phyloP scores from a whole-genome alignment of 2,888 invertebrate genomes.

The Cecidostiba fungosa region DNA sequence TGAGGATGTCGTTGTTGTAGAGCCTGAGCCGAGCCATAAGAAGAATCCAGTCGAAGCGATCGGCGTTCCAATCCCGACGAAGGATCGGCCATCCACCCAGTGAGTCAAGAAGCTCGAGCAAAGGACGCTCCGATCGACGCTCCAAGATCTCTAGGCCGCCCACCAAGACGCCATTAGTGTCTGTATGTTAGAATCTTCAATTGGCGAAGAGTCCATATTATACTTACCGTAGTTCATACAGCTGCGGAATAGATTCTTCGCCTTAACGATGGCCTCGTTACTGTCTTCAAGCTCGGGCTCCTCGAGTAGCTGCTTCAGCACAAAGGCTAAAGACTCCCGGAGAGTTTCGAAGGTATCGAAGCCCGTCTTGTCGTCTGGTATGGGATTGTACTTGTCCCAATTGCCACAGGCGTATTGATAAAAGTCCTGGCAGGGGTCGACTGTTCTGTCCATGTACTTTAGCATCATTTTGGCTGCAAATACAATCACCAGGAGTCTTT shows the following conservation, averaged over 20 bases:
- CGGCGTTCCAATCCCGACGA: slow-evolving; percentile 84
- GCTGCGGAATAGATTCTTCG: slow-evolving; percentile 91
- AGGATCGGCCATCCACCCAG: slow-evolving; percentile 96
- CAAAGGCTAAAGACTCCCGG: slow-evolving; percentile 88
- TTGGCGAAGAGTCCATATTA: neutral
- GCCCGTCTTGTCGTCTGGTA: slow-evolving; percentile 93
- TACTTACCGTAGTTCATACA: slow-evolving; percentile 88
- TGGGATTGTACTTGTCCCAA: slow-evolving; percentile 91
- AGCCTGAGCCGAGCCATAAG: slow-evolving; percentile 88
- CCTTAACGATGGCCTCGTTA: slow-evolving; percentile 87
- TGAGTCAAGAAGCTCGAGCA: slow-evolving; percentile 85
- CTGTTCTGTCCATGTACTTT: slow-evolving; percentile 87
- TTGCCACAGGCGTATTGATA: slow-evolving; percentile 93
- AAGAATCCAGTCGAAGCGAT: slow-evolving; percentile 87
- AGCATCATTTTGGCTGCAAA: slow-evolving; percentile 85
- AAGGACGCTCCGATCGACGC: slow-evolving; percentile 86
- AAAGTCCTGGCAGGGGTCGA: slow-evolving; percentile 91
- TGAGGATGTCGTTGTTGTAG: slow-evolving; percentile 92
- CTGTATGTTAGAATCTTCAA: neutral
- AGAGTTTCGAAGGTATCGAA: slow-evolving; percentile 96
- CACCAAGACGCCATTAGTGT: slow-evolving; percentile 45
- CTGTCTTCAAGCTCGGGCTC: slow-evolving; percentile 76
- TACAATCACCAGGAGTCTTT: too few relatives aligned
- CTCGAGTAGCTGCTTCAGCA: slow-evolving; percentile 86
- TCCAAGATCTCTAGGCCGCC: slow-evolving; percentile 83